Evolutionary conservation across 2,797 vertebrate species (phyloP).

Genomic region (Gymnopithys bicolor): DNA sequence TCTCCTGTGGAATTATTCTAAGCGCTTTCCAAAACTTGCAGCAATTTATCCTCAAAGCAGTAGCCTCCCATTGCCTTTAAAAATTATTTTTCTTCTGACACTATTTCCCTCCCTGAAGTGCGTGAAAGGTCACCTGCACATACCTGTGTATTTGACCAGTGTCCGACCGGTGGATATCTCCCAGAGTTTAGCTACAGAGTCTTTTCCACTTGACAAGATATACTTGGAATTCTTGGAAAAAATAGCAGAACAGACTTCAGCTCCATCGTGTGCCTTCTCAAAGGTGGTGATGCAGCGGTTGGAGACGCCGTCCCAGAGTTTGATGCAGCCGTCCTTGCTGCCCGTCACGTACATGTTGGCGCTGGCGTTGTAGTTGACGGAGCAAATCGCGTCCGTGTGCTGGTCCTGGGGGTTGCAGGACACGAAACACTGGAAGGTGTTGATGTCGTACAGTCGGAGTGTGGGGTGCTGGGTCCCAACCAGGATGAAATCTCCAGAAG

Average conservation of each 20-base stretch:
- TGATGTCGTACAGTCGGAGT: constrained; percentile 95
- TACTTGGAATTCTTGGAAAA: constrained; percentile 99
- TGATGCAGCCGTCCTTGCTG: constrained; percentile 97
- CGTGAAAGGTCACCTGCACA: neutral
- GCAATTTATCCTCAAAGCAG: neutral
- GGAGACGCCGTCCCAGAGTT: constrained; percentile 96
- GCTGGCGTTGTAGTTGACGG: constrained; percentile 90
- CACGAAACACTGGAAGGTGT: constrained; percentile 98
- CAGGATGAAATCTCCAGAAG: constrained; percentile 94
- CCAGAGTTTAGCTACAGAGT: constrained; percentile 97
- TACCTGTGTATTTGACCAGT: constrained; percentile 97
- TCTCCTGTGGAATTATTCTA: neutral
- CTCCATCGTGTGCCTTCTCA: constrained; percentile 94
- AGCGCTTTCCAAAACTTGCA: neutral
- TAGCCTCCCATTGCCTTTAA: neutral
- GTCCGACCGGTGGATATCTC: constrained; percentile 97
- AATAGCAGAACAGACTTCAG: constrained; percentile 95
- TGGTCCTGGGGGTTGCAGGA: constrained; percentile 97
- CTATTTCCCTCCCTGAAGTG: neutral
- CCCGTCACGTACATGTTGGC: constrained; percentile 96
- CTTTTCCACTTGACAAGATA: constrained; percentile 96
- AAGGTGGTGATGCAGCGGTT: constrained; percentile 96
- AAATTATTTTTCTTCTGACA: neutral
- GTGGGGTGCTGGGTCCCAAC: constrained; percentile 98
- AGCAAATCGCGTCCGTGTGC: constrained; percentile 95